Conservation (phyloP, 2,113 vertebrate genomes). For the Asarcornis scutulata region DNA sequence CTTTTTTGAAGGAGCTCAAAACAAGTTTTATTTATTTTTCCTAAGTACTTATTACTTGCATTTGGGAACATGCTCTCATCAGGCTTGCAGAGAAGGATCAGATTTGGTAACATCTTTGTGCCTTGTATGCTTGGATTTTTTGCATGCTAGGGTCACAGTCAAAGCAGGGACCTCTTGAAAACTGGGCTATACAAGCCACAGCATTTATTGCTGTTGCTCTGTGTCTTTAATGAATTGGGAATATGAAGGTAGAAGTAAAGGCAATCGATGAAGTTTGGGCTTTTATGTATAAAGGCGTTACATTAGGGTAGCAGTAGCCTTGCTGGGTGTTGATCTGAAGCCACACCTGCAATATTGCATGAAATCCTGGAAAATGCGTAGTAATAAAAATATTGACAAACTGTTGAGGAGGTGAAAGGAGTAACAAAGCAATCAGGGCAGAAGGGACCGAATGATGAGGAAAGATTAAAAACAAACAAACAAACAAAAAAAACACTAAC, state of each 20-base stretch:
- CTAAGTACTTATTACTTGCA: background rate
- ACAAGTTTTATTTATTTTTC: background rate
- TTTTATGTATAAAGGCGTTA: background rate
- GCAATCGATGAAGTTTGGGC: background rate
- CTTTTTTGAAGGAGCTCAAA: background rate
- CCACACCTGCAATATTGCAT: background rate
- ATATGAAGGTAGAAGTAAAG: background rate
- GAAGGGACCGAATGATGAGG: slow-evolving; percentile 54
- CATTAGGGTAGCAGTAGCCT: background rate
- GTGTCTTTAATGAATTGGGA: background rate
- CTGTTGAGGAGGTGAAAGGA: slow-evolving; percentile 31
- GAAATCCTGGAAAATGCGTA: background rate
- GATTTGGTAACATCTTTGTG: background rate
- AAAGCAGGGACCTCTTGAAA: background rate
- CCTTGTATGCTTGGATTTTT: background rate
- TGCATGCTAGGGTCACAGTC: background rate
- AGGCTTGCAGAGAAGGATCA: background rate
- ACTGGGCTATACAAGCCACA: background rate
- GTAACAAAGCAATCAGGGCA: slow-evolving; percentile 40
- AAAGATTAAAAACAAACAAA: slow-evolving; percentile 29
- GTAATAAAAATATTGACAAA: slow-evolving; percentile 24
- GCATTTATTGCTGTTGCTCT: background rate
- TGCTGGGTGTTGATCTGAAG: background rate
- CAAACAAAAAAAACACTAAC: slow-evolving; percentile 27
- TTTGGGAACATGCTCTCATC: background rate